Conservation (phyloP, 2,888 invertebrate genomes). For the Vandiemenella viatica region DNA sequence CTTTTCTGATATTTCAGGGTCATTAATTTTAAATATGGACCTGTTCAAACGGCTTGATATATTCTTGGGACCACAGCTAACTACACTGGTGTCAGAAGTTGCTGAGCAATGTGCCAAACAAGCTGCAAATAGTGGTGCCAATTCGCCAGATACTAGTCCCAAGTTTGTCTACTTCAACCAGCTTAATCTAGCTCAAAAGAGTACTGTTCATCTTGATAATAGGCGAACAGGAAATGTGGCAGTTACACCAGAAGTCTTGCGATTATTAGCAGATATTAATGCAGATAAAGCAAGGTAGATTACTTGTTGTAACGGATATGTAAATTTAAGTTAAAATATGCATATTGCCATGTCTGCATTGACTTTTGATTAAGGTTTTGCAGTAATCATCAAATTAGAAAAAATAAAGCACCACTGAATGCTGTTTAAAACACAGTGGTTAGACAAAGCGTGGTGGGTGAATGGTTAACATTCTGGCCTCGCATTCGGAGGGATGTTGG, state of each 20-base stretch:
- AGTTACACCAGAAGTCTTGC: constrained; percentile 57
- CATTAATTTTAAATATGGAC: constrained; percentile 44
- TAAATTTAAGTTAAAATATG: too few relatives aligned
- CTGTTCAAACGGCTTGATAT: constrained; percentile 60
- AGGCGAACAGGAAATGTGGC: constrained; percentile 42
- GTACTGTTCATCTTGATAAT: constrained; percentile 52
- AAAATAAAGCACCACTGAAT: too few relatives aligned
- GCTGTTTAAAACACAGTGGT: too few relatives aligned
- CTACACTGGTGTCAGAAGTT: constrained; percentile 53
- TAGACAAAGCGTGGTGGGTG: too few relatives aligned
- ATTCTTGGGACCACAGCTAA: constrained; percentile 59
- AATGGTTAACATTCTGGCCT: too few relatives aligned
- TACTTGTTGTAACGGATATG: too few relatives aligned
- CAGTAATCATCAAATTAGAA: too few relatives aligned
- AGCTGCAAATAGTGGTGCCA: constrained; percentile 32
- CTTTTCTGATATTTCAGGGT: too few relatives aligned
- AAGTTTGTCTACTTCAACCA: constrained; percentile 72
- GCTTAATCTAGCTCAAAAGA: constrained; percentile 77
- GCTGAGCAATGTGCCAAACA: constrained; percentile 52
- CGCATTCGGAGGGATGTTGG: too few relatives aligned
- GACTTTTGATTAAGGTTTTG: too few relatives aligned
- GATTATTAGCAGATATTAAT: constrained; percentile 69
- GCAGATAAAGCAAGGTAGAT: constrained; percentile 49
- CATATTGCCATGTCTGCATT: too few relatives aligned
- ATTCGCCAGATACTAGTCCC: constrained; percentile 27